These are phyloP conservation scores for Oryzaephilus surinamensis DNA, from an alignment of 1,140 invertebrate species.

Conservation along the genomic window DNA sequence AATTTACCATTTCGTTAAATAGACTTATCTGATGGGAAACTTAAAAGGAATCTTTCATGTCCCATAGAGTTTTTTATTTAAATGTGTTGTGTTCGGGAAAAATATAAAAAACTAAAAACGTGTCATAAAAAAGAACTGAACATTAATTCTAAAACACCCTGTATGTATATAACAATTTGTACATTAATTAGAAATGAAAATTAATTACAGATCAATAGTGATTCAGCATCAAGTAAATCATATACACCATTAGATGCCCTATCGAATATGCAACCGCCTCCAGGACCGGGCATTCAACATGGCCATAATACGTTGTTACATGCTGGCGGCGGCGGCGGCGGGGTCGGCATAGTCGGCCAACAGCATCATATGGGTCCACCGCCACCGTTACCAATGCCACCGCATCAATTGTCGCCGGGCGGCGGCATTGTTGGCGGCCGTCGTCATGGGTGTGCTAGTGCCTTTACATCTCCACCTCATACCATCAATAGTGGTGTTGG, in stretches of 20 bases:
- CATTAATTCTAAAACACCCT: too few relatives aligned
- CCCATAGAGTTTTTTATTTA: too few relatives aligned
- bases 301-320: conserved; percentile 18
- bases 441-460: conserved; percentile 43
- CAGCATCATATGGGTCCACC: conserved; percentile 34
- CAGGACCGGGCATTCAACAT: conserved; percentile 36
- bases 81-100: too few relatives aligned
- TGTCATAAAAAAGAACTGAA: neutral
- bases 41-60: too few relatives aligned
- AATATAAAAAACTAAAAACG: neutral
- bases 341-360: conserved; percentile 21
- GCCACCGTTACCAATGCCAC: conserved; percentile 20
- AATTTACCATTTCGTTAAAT: too few relatives aligned
- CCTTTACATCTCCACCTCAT: conserved; percentile 40
- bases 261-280: conserved; percentile 76
- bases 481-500: conserved; percentile 14
- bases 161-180: neutral
- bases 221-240: conserved; percentile 43
- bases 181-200: neutral
- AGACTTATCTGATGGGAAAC: too few relatives aligned
- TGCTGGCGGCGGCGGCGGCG: conserved; percentile 7
- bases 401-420: conserved; percentile 23
- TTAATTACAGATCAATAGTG: conserved; percentile 23
- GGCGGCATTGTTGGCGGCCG: conserved; percentile 28
- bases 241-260: conserved; percentile 76